Evolutionary conservation across 1,140 invertebrate genomes (phyloP), one percentile per base, ranked within the genome.

Genomic region (Tetraneura akinire): DNA sequence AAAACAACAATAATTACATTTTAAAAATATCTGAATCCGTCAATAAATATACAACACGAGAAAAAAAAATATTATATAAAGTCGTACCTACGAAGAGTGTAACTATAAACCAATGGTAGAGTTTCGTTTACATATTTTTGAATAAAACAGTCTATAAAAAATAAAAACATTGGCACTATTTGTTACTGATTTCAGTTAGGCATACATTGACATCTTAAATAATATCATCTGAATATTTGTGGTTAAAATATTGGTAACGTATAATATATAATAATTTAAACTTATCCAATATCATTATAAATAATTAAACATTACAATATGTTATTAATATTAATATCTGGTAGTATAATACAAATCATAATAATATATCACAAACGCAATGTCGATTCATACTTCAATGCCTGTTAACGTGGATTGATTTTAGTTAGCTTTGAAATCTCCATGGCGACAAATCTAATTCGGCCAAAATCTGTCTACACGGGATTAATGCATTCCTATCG

Each of bases 281-380:
- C 53, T 45, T 57, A 60, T 26, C 29, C 16, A 78, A 29, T 57
- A 42, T 26, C 42, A 14, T 32, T 49, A 74, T 57, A 74, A 57
- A 73, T 73, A 21, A 57, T 74, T 74, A 21, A 74, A 74, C 16
- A 74, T 49, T 51, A 26, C 62, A 45, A 26, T n/a, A n/a, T n/a
- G n/a, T n/a, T n/a, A n/a, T 42, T 78, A 60, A 62, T 8, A 62
- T 6, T 57, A 60, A 78, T 1, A 18, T 42, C 51, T 45, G n/a
- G 14, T 76, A 76, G 14, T 74, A 55, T 74, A 21, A 37, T 57
- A 57, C 21, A 57, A n/a, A 16, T 29, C 42, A 42, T 78, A 47
- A 62, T 23, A 60, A 42, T 78, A 47, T 78, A 60, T 78, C 74
- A 78, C 74, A 78, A 78, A 57, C 74, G 74, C 53, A 60, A 62